A percentile compares a stretch with the other conserved stretches of the same genome.
Evolutionary conservation across 2,888 invertebrate species (phyloP).

Genomic region (Cataglyphis cursor): DNA sequence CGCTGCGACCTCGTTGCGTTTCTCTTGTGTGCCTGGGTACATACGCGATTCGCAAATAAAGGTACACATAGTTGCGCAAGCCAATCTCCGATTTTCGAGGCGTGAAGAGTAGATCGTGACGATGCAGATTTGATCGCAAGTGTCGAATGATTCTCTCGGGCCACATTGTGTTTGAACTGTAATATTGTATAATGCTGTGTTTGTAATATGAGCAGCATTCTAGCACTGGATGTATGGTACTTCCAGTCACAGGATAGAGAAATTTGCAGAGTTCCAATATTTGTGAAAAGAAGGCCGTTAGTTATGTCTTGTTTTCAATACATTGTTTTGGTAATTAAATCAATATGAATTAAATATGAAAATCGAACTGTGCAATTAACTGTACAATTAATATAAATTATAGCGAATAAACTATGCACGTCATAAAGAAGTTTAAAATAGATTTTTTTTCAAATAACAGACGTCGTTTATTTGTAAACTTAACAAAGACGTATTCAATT

Average conservation of each 20-base stretch:
- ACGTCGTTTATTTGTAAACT: background rate
- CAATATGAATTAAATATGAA: background rate
- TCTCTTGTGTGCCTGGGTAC: background rate
- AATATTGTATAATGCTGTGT: background rate
- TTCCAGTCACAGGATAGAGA: background rate
- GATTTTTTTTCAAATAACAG: background rate
- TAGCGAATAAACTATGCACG: background rate
- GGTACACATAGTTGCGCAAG: background rate
- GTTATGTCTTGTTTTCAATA: background rate
- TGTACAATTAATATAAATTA: too few relatives aligned
- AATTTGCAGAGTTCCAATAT: background rate
- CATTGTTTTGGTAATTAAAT: background rate
- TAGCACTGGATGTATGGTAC: background rate
- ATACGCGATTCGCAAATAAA: background rate
- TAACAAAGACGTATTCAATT: constrained; percentile 20
- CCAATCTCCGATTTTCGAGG: constrained; percentile 17
- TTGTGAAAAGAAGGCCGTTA: background rate
- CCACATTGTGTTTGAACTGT: constrained; percentile 9
- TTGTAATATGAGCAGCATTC: background rate
- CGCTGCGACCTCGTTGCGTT: background rate
- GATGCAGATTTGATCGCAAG: background rate
- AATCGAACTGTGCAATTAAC: background rate
- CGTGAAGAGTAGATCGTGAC: constrained; percentile 4
- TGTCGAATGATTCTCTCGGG: background rate
- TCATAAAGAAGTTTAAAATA: background rate